Evolutionary conservation across 2,888 invertebrate species (phyloP).

Genomic region (Drosophila infuscata): DNA sequence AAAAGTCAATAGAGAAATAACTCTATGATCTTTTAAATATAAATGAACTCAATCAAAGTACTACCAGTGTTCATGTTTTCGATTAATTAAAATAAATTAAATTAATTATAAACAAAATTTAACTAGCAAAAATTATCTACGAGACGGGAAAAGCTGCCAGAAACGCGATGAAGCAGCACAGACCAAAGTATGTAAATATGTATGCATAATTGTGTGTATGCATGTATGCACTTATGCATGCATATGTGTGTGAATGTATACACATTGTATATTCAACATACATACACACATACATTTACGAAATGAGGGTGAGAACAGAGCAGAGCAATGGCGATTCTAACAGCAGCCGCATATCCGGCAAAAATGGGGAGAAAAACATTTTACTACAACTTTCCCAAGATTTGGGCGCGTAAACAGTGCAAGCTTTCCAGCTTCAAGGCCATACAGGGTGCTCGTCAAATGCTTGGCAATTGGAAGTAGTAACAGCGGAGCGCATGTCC

Average conservation of each 20-base stretch:
- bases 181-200: neutral
- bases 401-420: slow-evolving; percentile 63
- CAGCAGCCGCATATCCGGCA: slow-evolving; percentile 50
- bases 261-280: neutral
- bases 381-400: slow-evolving; percentile 60
- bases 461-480: slow-evolving; percentile 35
- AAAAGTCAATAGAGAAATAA: neutral
- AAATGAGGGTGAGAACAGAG: slow-evolving; percentile 25
- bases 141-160: neutral
- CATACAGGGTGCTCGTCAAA: slow-evolving; percentile 43
- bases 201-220: neutral
- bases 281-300: slow-evolving; percentile 3
- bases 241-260: neutral
- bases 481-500: slow-evolving; percentile 32
- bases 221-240: neutral
- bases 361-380: slow-evolving; percentile 42
- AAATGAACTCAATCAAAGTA: neutral
- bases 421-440: slow-evolving; percentile 30
- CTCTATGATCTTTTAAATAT: neutral
- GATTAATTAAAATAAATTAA: neutral
- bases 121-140: neutral
- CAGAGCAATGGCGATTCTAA: slow-evolving; percentile 37
- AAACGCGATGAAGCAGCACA: neutral
- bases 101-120: neutral
- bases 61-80: neutral